Percentiles rank a stretch among this genome's conserved stretches.
phyloP scores from a whole-genome alignment of 2,888 invertebrate species.

The Chymomyza amoena region DNA sequence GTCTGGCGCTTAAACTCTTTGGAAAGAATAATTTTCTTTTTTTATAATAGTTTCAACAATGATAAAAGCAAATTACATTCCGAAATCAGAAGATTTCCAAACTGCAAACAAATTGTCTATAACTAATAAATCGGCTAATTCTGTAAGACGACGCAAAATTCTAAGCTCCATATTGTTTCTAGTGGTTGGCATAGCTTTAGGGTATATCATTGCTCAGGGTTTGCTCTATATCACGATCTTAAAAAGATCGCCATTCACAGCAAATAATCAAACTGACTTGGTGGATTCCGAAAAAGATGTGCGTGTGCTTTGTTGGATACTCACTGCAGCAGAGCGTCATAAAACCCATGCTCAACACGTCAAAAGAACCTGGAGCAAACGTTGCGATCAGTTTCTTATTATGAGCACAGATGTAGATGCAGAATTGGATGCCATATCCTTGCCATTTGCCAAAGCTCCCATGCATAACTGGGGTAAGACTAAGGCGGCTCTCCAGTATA shows the following conservation, averaged over 20 bases:
- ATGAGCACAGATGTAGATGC: conserved; percentile 83
- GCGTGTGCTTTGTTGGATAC: conserved; percentile 47
- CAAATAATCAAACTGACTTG: neutral
- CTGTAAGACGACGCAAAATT: neutral
- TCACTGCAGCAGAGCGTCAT: conserved; percentile 87
- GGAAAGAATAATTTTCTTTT: no score
- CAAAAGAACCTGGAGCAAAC: conserved; percentile 94
- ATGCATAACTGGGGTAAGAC: conserved; percentile 97
- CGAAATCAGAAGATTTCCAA: neutral
- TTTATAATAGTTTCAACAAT: no score
- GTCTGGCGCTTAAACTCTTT: no score
- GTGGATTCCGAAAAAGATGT: conserved; percentile 21
- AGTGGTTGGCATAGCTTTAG: neutral
- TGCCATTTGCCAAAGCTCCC: conserved; percentile 90
- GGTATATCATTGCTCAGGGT: neutral
- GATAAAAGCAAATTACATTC: no score
- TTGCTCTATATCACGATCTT: neutral
- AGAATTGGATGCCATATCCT: conserved; percentile 84
- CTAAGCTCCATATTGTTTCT: neutral
- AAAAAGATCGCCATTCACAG: neutral
- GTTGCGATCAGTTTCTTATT: conserved; percentile 91
- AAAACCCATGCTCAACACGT: conserved; percentile 91
- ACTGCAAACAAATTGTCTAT: neutral
- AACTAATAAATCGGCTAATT: neutral
- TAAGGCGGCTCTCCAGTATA: conserved; percentile 92